phyloP scores from a whole-genome alignment of 2,888 invertebrate genomes.

The Leuctra nigra region DNA sequence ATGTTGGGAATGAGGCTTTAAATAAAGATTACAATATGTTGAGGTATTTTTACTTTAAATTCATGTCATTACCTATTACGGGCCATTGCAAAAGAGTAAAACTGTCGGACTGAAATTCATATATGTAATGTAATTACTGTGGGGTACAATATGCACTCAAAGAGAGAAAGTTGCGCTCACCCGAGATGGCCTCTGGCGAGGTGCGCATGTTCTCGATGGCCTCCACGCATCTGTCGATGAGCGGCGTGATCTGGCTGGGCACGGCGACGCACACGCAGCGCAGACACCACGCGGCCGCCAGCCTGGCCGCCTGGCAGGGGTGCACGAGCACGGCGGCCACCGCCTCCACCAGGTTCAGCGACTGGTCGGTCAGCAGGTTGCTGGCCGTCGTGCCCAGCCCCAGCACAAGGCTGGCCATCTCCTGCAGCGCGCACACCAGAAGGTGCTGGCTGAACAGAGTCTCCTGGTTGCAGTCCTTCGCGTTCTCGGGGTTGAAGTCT shows the following conservation, averaged over 20 bases:
- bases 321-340: constrained; percentile 72
- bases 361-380: constrained; percentile 81
- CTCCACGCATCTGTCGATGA: constrained; percentile 82
- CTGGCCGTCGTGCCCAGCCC: constrained; percentile 93
- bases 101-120: too few species aligned
- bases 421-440: constrained; percentile 88
- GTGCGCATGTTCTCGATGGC: constrained; percentile 84
- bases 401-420: constrained; percentile 82
- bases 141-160: too few species aligned
- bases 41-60: too few species aligned
- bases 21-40: too few species aligned
- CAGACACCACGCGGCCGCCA: constrained; percentile 93
- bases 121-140: too few species aligned
- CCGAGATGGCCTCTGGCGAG: constrained; percentile 71
- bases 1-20: too few species aligned
- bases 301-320: constrained; percentile 86
- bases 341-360: constrained; percentile 45
- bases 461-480: constrained; percentile 86
- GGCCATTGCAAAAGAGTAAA: too few species aligned
- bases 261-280: constrained; percentile 89
- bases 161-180: too few species aligned
- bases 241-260: constrained; percentile 88
- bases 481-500: constrained; percentile 88
- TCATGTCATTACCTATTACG: too few species aligned
- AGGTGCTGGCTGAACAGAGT: constrained; percentile 86